Evolutionary conservation across 2,797 vertebrate genomes (phyloP), one percentile per base, ranked within the genome.

Genomic region (Leptoclinus maculatus): DNA sequence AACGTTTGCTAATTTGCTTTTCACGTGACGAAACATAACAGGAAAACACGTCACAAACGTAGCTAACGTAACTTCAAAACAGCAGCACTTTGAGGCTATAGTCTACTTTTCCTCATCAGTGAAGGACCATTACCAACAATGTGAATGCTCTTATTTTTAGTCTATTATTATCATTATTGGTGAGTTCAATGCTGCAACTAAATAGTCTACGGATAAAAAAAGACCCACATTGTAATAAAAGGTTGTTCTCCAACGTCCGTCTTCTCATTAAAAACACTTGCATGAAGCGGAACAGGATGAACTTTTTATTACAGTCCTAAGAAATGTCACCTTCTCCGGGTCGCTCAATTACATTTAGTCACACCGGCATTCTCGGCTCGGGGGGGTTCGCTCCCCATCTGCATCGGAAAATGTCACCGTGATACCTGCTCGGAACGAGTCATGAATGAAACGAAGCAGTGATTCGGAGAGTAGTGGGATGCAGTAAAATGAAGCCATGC

Each of bases 371-470:
- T 43, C 41, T 54, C 41, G 5, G 21, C 80, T 76, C 5, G 23
- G 49, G 58, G 23, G 49, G 58, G 66, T 67, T 16, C 14, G 73
- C 21, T 49, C 21, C 13, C 16, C 34, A 71, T 83, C 78, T 71
- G 76, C 85, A 80, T 80, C 17, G 7, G 57, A 36, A 85, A 78
- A 87, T 87, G 83, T 82, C 81, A 87, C 16, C 0, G 29, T 47
- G 32, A 45, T 71, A 47, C 83, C 62, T 59, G 66, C n/a, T 74
- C 36, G 58, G 64, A 78, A 41, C 38, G 19, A 64, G 36, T 27
- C 10, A 3, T 45, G 5, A 47, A 64, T 47, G 27, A 47, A 57
- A 11, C 4, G 17, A 41, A 53, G 38, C 68, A 1, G 25, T 49
- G 45, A 67, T 25, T 73, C 14, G 23, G 6, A 36, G 36, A 59